Percentiles rank a stretch among this genome's conserved stretches.
Evolutionary conservation across 1,140 invertebrate species (phyloP).

Genomic region (Scaptodrosophila lebanonensis): DNA sequence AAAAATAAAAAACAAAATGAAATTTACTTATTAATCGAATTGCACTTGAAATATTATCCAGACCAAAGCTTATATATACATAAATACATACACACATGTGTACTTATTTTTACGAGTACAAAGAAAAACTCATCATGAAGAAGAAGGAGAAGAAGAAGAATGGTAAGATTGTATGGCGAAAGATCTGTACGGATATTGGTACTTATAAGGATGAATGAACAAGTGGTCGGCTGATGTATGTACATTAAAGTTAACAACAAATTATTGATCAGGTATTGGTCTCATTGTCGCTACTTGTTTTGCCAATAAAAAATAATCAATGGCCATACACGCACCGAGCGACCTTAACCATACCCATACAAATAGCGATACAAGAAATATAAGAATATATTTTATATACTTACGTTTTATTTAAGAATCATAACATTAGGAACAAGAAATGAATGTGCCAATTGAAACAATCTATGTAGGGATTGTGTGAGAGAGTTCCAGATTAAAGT

Average conservation of each 20-base stretch:
- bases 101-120: too few species aligned
- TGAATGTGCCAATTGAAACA: constrained; percentile 54
- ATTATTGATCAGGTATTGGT: too few species aligned
- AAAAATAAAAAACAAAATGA: constrained; percentile 11
- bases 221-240: too few species aligned
- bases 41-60: constrained; percentile 48
- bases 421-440: constrained; percentile 42
- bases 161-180: too few species aligned
- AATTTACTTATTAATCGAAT: too few species aligned
- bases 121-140: too few species aligned
- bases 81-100: constrained; percentile 35
- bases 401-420: constrained; percentile 67
- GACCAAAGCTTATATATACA: constrained; percentile 69
- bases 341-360: constrained; percentile 19
- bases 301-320: too few species aligned
- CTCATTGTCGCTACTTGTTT: too few species aligned
- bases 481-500: constrained; percentile 52
- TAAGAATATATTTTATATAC: constrained; percentile 56
- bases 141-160: too few species aligned
- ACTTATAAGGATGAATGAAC: too few species aligned
- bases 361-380: constrained; percentile 36
- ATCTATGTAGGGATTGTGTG: constrained; percentile 44
- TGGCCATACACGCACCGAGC: constrained; percentile 2
- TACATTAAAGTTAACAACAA: too few species aligned
- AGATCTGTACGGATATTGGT: too few species aligned